A percentile compares a stretch with the other conserved stretches of the same genome.
These are phyloP conservation scores for Parotocinclus haroldoi DNA, from an alignment of 2,797 vertebrate species.

Conservation along the genomic window DNA sequence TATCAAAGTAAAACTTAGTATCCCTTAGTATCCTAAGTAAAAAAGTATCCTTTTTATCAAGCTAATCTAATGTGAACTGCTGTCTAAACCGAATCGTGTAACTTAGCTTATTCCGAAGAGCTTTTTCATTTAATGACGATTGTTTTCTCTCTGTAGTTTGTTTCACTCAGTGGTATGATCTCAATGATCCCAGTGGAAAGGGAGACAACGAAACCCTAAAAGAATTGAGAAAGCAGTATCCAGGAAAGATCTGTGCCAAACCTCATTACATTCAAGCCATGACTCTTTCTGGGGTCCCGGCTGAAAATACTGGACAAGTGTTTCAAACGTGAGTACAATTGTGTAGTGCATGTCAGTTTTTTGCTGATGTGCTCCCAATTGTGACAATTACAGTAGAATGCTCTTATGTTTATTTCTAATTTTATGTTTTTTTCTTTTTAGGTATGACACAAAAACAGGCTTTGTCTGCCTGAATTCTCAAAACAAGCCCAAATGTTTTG, in stretches of 20 bases:
- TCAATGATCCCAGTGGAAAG: not conserved
- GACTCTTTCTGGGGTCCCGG: constrained; percentile 6
- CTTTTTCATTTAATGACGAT: not conserved
- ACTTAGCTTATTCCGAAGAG: too few relatives aligned
- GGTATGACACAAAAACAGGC: constrained; percentile 2
- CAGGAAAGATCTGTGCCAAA: constrained; percentile 1
- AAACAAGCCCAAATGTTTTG: constrained; percentile 15
- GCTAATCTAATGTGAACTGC: too few relatives aligned
- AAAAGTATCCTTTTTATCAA: too few relatives aligned
- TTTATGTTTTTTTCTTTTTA: not conserved
- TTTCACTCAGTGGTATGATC: constrained; percentile 31
- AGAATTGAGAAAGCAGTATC: not conserved
- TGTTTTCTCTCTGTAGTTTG: constrained; percentile 2
- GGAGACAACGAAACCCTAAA: constrained; percentile 20
- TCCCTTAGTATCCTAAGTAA: too few relatives aligned
- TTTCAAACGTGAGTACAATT: not conserved
- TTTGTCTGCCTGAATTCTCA: constrained; percentile 13
- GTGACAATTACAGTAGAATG: too few relatives aligned
- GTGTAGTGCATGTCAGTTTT: not conserved
- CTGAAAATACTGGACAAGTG: constrained; percentile 13
- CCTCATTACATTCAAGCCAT: constrained; percentile 14
- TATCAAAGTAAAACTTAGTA: too few relatives aligned
- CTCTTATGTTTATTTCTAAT: not conserved
- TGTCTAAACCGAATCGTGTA: too few relatives aligned
- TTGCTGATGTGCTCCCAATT: not conserved